Percentiles rank a stretch among this genome's conserved stretches.
These are phyloP conservation scores for Chionomys nivalis DNA, from an alignment of 2,113 vertebrate species.

Conservation along the genomic window DNA sequence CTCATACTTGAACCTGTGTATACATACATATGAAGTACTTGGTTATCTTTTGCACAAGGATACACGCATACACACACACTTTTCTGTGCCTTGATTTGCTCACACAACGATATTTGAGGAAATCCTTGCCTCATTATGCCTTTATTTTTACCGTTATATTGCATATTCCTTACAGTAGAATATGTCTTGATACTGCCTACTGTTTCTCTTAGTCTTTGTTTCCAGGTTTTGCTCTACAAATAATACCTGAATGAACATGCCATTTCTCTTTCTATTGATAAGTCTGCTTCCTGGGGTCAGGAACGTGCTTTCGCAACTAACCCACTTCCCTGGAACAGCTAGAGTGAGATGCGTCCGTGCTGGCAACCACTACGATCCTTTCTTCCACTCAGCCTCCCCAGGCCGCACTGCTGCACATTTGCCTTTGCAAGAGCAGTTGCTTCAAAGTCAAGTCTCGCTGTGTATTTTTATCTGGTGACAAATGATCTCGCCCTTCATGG, in stretches of 20 bases:
- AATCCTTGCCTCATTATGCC: not conserved
- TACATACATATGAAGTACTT: not conserved
- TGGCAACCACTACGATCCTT: not conserved
- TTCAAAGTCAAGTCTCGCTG: not conserved
- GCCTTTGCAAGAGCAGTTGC: not conserved
- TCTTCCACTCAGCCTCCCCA: not conserved
- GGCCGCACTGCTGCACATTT: not conserved
- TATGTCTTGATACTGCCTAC: not conserved
- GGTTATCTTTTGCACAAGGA: conserved; percentile 14
- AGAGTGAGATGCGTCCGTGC: not conserved
- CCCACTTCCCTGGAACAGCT: not conserved
- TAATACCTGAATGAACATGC: not conserved
- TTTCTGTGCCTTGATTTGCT: not conserved
- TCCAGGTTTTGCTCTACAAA: not conserved
- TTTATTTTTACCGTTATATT: not conserved
- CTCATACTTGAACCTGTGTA: not conserved
- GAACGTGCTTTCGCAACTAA: conserved; percentile 1
- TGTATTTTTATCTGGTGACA: conserved; percentile 9
- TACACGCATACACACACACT: too few species aligned
- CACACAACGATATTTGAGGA: not conserved
- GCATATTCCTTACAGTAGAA: not conserved
- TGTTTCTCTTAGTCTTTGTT: not conserved
- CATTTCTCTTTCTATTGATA: not conserved
- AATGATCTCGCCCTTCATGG: not conserved
- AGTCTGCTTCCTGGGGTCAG: not conserved